Evolutionary conservation across 2,113 vertebrate species (phyloP).

Genomic region (Porphyrio hochstetteri): DNA sequence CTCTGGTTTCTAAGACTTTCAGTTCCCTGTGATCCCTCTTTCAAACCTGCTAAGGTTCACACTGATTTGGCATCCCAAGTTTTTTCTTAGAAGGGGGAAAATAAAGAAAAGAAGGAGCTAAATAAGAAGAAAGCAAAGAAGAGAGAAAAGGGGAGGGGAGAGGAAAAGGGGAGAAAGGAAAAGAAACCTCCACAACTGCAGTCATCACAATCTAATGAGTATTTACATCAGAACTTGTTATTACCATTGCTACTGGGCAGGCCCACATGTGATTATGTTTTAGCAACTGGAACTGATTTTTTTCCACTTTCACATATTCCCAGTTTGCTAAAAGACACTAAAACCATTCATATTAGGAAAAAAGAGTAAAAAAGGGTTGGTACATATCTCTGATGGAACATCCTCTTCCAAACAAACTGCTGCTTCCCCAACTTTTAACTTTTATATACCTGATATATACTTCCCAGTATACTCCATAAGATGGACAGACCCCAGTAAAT

Average conservation of each 20-base stretch:
- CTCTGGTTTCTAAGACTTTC: background rate
- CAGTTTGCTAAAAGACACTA: conserved; percentile 3
- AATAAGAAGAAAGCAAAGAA: background rate
- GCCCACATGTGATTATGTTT: background rate
- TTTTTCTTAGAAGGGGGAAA: background rate
- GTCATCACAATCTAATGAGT: background rate
- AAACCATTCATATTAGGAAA: background rate
- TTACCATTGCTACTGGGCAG: background rate
- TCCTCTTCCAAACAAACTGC: background rate
- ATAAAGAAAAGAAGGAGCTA: background rate
- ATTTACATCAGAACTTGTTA: background rate
- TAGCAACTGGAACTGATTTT: background rate
- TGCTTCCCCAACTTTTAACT: background rate
- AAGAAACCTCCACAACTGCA: background rate
- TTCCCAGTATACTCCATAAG: background rate
- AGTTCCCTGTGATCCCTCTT: background rate
- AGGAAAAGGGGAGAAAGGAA: background rate
- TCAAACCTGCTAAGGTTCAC: background rate
- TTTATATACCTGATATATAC: background rate
- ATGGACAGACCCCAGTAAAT: background rate
- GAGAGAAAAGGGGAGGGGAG: background rate
- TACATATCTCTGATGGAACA: background rate
- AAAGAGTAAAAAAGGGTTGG: background rate
- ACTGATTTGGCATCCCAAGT: background rate
- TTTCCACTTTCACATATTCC: background rate